These are phyloP conservation scores for Forbesichthys agassizii DNA, from an alignment of 2,113 vertebrate genomes.

Conservation along the genomic window DNA sequence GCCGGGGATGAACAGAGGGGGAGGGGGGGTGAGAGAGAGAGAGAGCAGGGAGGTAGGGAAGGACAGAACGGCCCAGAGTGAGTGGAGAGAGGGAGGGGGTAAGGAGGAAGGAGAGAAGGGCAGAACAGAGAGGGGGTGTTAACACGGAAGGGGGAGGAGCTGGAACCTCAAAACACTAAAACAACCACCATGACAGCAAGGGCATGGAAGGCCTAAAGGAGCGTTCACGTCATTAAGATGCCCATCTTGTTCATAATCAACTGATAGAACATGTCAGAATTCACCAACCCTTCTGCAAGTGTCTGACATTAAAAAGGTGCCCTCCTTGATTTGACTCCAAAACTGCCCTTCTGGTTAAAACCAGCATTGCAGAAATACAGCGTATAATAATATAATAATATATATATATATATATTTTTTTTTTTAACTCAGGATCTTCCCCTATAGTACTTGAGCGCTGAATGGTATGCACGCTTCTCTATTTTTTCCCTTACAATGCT, in stretches of 20 bases:
- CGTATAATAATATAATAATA: no score
- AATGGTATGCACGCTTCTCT: no score
- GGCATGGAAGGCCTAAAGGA: neutral
- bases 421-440: no score
- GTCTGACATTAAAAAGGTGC: neutral
- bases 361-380: no score
- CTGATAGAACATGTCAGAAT: slow-evolving; percentile 4
- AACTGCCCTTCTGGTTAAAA: no score
- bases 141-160: slow-evolving; percentile 62
- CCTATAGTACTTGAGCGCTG: no score
- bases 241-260: neutral
- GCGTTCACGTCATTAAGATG: neutral
- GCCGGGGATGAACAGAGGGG: slow-evolving; percentile 86
- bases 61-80: slow-evolving; percentile 50
- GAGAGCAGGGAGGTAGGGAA: slow-evolving; percentile 75
- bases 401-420: no score
- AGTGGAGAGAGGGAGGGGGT: slow-evolving; percentile 43
- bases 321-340: no score
- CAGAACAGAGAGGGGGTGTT: slow-evolving; percentile 95
- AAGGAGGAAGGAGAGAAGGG: slow-evolving; percentile 71
- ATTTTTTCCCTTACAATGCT: no score
- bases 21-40: slow-evolving; percentile 51
- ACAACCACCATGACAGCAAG: slow-evolving; percentile 6
- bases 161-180: slow-evolving; percentile 26
- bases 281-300: neutral